Evolutionary conservation across 92 coral and sea anemone species (phyloP).

Genomic region (Epizoanthus ramosus): DNA sequence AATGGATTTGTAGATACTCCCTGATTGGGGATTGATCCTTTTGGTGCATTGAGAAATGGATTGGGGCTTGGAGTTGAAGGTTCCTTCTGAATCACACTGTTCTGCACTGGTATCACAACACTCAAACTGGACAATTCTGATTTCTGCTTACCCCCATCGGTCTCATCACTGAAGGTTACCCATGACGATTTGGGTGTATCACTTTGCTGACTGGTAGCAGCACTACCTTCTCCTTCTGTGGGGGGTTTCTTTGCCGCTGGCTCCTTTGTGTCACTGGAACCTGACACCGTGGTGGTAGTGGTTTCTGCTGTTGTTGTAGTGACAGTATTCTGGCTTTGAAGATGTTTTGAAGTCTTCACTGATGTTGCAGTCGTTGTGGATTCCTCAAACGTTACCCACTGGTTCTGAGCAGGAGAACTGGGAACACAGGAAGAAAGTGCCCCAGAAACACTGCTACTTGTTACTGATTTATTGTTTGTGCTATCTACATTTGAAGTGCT

Average conservation of each 20-base stretch:
- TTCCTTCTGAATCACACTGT: not conserved
- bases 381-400: conserved; percentile 85
- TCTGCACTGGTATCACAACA: conserved; percentile 55
- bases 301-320: not conserved
- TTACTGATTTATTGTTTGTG: not conserved
- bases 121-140: conserved; percentile 60
- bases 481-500: not conserved
- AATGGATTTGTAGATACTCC: conserved; percentile 52
- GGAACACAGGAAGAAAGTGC: conserved; percentile 15
- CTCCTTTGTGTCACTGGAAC: not conserved
- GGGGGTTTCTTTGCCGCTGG: not conserved
- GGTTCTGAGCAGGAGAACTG: conserved; percentile 49
- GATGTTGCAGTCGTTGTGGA: conserved; percentile 1
- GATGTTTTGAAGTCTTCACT: conserved; percentile 14
- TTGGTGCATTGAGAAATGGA: conserved; percentile 70
- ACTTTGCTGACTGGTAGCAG: not conserved
- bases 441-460: not conserved
- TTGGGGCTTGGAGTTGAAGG: conserved; percentile 78
- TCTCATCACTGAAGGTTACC: conserved; percentile 27
- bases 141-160: not conserved
- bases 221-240: not conserved
- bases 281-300: conserved; percentile 2
- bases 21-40: conserved; percentile 40
- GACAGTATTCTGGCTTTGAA: conserved; percentile 2
- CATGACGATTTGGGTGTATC: conserved; percentile 1